Base-by-base conservation (phyloP, 1,140 invertebrate species). In the Magallana angulata region DNA sequence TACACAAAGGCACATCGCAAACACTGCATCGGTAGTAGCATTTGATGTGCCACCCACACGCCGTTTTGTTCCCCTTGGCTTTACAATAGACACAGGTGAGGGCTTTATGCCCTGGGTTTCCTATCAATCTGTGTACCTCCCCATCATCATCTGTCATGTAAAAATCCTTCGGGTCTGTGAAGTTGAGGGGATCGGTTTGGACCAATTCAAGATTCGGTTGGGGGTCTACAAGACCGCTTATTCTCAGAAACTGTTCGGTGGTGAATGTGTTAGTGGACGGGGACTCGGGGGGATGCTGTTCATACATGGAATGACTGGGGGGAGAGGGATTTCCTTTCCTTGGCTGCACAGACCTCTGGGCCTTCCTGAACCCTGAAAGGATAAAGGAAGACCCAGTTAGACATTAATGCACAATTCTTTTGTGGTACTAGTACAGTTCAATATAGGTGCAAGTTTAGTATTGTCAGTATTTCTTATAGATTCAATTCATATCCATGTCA, bases 1-100 rank as follows among this genome's bases (percentile, higher is more conserved):
- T 89, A 86, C 88, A 87, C 1, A 89, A 64, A 14, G 85, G 82
- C 11, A 89, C 68, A 58, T 89, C 85, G 84, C 88, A 89, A 9
- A 80, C 85, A 18, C 76, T 56, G 85, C 88, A 89, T 48, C 76
- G 57, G 56, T 89, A 89, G 64, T 86, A 86, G 2, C 81, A 89
- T 57, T 87, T 87, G 1, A 89, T 56, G 71, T 87, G 36, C 88
- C 88, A 89, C 5, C 88, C 88, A 85, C 85, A 87, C 5, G 62
- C 82, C 1, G 88, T 89, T 18, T 85, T 86, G 84, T 84, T 84
- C 24, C 85, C 59, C 2, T 12, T 76, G 2, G 84, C 57, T 36
- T 87, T 86, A 81, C 88, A 89, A 48, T 85, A 89, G 1, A 36
- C 82, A 82, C 88, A 89, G 2, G 85, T 83, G 16, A 84, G 24